These are phyloP conservation scores for Epinephelus awoara DNA, from an alignment of 2,797 vertebrate genomes.

Conservation along the genomic window DNA sequence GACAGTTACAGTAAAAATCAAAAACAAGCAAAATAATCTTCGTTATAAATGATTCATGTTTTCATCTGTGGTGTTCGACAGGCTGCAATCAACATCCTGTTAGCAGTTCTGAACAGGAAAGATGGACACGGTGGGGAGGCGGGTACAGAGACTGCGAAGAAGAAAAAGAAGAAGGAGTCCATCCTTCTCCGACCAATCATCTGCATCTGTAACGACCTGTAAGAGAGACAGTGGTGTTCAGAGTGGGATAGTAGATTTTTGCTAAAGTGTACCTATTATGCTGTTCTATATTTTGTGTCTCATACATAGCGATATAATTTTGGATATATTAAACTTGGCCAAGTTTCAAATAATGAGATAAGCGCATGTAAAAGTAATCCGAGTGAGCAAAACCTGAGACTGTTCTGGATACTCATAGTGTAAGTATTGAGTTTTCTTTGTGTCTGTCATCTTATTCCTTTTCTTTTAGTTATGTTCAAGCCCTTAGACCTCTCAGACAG, in stretches of 20 bases:
- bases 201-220: slow-evolving; percentile 99
- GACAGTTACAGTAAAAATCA: background rate
- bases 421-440: background rate
- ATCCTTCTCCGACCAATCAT: slow-evolving; percentile 92
- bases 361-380: too few relatives aligned
- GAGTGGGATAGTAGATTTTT: background rate
- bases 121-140: slow-evolving; percentile 77
- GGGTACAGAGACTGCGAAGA: slow-evolving; percentile 70
- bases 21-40: background rate
- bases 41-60: background rate
- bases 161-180: slow-evolving; percentile 85
- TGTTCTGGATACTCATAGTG: background rate
- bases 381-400: too few relatives aligned
- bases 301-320: too few relatives aligned
- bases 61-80: slow-evolving; percentile 56
- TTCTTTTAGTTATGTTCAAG: slow-evolving; percentile 89
- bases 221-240: slow-evolving; percentile 61
- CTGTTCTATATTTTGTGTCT: too few relatives aligned
- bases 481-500: slow-evolving; percentile 92
- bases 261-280: too few relatives aligned
- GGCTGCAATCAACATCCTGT: slow-evolving; percentile 92
- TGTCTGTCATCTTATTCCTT: slow-evolving; percentile 12
- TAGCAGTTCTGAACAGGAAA: slow-evolving; percentile 89
- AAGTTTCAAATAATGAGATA: too few relatives aligned
- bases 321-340: too few relatives aligned